phyloP scores from a whole-genome alignment of 2,113 vertebrate species.

The Stictonetta naevosa region DNA sequence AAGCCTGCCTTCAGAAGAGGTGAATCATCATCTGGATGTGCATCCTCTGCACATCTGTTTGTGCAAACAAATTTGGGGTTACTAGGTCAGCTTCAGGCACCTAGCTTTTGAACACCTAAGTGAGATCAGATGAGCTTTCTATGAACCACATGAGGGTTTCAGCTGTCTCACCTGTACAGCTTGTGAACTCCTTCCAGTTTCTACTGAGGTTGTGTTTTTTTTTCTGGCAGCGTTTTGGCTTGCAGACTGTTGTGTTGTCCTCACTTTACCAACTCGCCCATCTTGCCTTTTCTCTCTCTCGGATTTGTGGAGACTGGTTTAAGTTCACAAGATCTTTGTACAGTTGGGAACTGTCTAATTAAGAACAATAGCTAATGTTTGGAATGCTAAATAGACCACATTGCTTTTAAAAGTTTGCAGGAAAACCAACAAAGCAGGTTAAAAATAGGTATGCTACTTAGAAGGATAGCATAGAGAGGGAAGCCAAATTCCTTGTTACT shows the following conservation, averaged over 20 bases:
- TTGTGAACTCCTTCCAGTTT: background rate
- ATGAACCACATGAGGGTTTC: background rate
- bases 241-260: background rate
- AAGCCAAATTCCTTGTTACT: background rate
- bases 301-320: background rate
- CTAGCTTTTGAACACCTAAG: background rate
- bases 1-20: background rate
- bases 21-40: background rate
- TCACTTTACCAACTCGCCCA: background rate
- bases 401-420: background rate
- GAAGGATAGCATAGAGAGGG: background rate
- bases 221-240: constrained; percentile 13
- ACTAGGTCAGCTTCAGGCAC: background rate
- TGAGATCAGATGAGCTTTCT: background rate
- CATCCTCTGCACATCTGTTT: background rate
- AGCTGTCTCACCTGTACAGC: background rate
- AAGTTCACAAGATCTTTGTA: background rate
- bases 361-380: background rate
- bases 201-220: background rate
- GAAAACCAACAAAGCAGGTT: background rate
- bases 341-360: background rate
- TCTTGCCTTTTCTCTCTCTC: background rate
- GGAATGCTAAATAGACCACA: background rate
- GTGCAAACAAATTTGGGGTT: background rate
- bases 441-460: background rate